Evolutionary conservation across 2,888 invertebrate species (phyloP), one percentile per base, ranked within the genome.

Genomic region (Aspidiotus destructor): DNA sequence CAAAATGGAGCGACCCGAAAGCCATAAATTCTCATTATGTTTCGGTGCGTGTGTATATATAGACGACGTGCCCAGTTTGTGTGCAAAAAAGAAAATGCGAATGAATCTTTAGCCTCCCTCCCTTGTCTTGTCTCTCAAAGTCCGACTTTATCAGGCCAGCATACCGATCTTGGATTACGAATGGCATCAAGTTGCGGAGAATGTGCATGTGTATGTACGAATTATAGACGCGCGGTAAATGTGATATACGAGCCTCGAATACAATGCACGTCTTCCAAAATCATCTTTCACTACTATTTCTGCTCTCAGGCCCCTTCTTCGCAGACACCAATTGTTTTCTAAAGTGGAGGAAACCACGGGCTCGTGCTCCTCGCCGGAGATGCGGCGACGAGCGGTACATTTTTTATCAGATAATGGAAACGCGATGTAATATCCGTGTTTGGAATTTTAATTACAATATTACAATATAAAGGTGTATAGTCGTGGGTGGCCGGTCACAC

Each of bases 401-500:
- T 44, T 44, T 42, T 62, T 62, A 62, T 62, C 48, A 48, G 52
- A 62, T 62, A 62, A 62, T 62, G 62, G 62, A 62, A 62, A 62
- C 44, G 62, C 62, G 52, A 52, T 52, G 17, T 62, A 62, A 52
- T 62, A 62, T 52, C 13, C 62, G 62, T 62, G 62, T 62, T 62
- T 15, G 44, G 62, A 62, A 62, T 62, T 52, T 11, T 62, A 62
- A 62, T 62, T 62, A 17, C 52, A 6, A 52, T 52, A 44, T 62
- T 61, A 15, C 28, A 13, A 28, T 28, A 28, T 28, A 58, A 44
- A 52, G 62, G 62, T 17, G 28, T 58, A 44, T 61, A 9, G 28
- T 28, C 28, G 28, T 52, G 62, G 61, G 61, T 61, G 61, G 61
- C 17, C 61, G 42, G 41, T 61, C n/a, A 48, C 48, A n/a, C 48